Evolutionary conservation across 2,888 invertebrate species (phyloP), one percentile per base, ranked within the genome.

Genomic region (Sesamia inferens): DNA sequence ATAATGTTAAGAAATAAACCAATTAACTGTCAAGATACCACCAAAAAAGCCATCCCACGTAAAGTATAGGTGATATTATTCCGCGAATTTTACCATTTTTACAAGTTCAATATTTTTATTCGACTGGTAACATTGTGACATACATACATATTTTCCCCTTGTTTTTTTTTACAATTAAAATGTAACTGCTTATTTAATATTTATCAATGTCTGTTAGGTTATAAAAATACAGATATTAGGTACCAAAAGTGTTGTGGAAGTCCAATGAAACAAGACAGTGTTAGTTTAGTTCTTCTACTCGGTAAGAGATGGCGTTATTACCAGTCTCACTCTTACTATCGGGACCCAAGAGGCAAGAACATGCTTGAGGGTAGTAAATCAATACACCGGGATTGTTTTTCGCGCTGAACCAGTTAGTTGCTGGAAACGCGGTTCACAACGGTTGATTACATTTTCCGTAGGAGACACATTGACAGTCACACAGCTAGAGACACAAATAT

Each of bases 271-370:
- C 19, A 31, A 31, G 13, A 47, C n/a, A 42, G 67, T 68, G 22
- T 2, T 0, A 22, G 22, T 63, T 74, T 71, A 78, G 51, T 82
- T 59, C 22, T 1, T 24, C 85, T 77, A 80, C 65, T 85, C 75
- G 67, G 31, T 64, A 74, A 69, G 13, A 85, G 84, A 84, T 82
- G 79, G 84, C 84, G 77, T 74, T 82, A 24, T 65, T 48, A 19
- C 19, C 11, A 73, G 13, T 31, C n/a, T 13, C n/a, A 5, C 0
- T 5, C n/a, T 14, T 24, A 5, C 0, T 5, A 55, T 11, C 19
- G 1, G 11, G 1, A 0, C 57, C 31, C 11, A 22, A 55, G 1
- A 0, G 54, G 22, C 11, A 22, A 55, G 39, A 48, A 58, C 61
- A 58, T 44, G n/a, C 61, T 65, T 68, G 77, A 24, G 71, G 70